Evolutionary conservation across 92 coral and sea anemone genomes (phyloP), one percentile per base, ranked within the genome.

Genomic region (Isaurus tuberculatus): DNA sequence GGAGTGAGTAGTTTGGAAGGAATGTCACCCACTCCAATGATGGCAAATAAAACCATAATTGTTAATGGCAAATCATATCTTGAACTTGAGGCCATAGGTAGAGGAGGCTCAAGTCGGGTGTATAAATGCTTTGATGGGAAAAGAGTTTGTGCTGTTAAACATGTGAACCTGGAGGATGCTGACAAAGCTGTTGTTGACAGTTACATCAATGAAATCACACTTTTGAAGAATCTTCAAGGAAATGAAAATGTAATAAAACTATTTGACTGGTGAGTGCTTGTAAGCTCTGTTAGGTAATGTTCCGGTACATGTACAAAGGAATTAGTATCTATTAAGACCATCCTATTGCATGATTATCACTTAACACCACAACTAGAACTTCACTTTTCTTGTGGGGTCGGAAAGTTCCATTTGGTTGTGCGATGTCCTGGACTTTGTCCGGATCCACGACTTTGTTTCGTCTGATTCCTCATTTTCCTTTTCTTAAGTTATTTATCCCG

Each of bases 71-170:
- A 90, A 75, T 67, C 78, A 15, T 96, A 96, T 84, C 84, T 65
- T 71, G 92, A 90, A 75, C 87, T 93, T 34, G 94, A 87, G n/a
- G 89, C 88, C 15, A 94, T 96, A 75, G 99, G 99, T 4, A 83
- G 90, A 83, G 99, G 99, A 34, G 99, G 99, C 9, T 96, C 99
- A 51, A 96, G 99, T 80, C 88, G 94, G 93, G 99, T 94, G 44
- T 74, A 91, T 48, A 37, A 43, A 28, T 64, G 46, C 34, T 90
- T 90, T 46, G 99, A 94, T 83, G 94, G 97, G 25, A 89, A 97
- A 53, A 88, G 88, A 75, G 85, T 91, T 16, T 92, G 92, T 48
- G 99, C 99, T 20, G 89, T 97, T 8, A 97, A 97, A 88, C 87
- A 87, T 82, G 98, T 97, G 40, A 88, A 92, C 43, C 81, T 97